Evolutionary conservation across 2,113 vertebrate genomes (phyloP), one percentile per base, ranked within the genome.

Genomic region (Ciconia stormi): DNA sequence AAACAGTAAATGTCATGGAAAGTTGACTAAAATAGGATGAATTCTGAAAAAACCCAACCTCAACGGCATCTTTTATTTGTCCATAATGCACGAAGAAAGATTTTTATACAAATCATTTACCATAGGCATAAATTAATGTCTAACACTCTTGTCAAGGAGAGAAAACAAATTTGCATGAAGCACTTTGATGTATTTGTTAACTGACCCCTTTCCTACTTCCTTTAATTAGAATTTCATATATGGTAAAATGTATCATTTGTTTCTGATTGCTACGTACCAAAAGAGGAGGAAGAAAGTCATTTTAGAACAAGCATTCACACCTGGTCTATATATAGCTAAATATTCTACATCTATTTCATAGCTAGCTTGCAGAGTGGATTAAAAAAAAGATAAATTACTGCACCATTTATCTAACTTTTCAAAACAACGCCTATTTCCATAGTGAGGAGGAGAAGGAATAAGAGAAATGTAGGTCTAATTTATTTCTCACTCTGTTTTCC

Each of bases 211-310:
- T 88, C 36, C 80, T 73, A 82, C 55, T 93, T 86, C n/a, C 47
- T 95, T 92, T 95, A 97, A 96, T 97, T 96, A 96, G 62, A 96
- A 96, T 91, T 85, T 95, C 82, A 67, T 36, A 78, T 92, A 62
- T 97, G 53, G 80, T 89, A 59, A 77, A 73, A 89, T 55, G 42
- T 87, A 88, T 94, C 63, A 63, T 95, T 94, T 97, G 71, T 91
- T 97, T 95, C 76, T 87, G 36, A 69, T 82, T 90, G 55, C 66
- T 91, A 17, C 3, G 3, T 44, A 66, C 59, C 44, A 72, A 69
- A 79, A 74, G 55, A 83, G 86, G 30, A 90, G 47, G 71, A 58
- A 70, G 63, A 79, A 7, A 77, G 20, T 40, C 3, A 44, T 67
- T 95, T 88, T 78, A 73, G 67, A 82, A 86, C 36, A 89, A 90